Percentiles rank a stretch among this genome's conserved stretches.
phyloP scores from a whole-genome alignment of 1,140 invertebrate genomes.

The Drosophila lacertosa region DNA sequence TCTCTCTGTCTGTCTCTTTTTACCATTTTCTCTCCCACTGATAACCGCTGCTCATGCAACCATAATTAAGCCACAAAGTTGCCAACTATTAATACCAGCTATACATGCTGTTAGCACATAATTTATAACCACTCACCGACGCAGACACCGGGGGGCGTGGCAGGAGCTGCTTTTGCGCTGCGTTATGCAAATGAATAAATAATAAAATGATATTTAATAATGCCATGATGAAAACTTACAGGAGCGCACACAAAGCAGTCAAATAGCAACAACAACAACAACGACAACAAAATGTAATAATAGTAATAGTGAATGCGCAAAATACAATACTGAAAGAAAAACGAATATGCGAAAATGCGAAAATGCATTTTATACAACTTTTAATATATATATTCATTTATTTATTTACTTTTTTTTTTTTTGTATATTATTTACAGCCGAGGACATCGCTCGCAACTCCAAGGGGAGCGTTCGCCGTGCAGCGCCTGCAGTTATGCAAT shows the following conservation, averaged over 20 bases:
- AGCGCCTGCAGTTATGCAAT: slow-evolving; percentile 47
- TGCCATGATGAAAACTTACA: slow-evolving; percentile 47
- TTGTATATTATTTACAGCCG: slow-evolving; percentile 43
- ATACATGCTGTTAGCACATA: slow-evolving; percentile 27
- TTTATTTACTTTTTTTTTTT: slow-evolving; percentile 3
- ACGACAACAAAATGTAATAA: slow-evolving; percentile 34
- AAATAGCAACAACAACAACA: not conserved
- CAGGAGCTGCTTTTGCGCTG: not conserved
- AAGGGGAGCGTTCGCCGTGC: slow-evolving; percentile 12
- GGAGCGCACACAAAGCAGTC: not conserved
- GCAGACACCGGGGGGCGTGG: not conserved
- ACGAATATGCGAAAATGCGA: slow-evolving; percentile 40
- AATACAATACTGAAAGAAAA: slow-evolving; percentile 27
- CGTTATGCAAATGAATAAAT: slow-evolving; percentile 58
- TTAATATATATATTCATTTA: slow-evolving; percentile 2
- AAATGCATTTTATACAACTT: slow-evolving; percentile 48
- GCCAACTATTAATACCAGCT: slow-evolving; percentile 27
- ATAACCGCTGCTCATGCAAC: slow-evolving; percentile 14
- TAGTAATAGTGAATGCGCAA: slow-evolving; percentile 40
- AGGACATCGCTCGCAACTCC: slow-evolving; percentile 22
- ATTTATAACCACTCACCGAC: slow-evolving; percentile 36
- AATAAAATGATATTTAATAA: slow-evolving; percentile 71
- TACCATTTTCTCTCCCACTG: not conserved
- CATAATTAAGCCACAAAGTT: slow-evolving; percentile 30
- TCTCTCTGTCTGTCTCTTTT: not conserved